Conservation (phyloP, 2,888 invertebrate species). For the Trachelus troglodyta region DNA sequence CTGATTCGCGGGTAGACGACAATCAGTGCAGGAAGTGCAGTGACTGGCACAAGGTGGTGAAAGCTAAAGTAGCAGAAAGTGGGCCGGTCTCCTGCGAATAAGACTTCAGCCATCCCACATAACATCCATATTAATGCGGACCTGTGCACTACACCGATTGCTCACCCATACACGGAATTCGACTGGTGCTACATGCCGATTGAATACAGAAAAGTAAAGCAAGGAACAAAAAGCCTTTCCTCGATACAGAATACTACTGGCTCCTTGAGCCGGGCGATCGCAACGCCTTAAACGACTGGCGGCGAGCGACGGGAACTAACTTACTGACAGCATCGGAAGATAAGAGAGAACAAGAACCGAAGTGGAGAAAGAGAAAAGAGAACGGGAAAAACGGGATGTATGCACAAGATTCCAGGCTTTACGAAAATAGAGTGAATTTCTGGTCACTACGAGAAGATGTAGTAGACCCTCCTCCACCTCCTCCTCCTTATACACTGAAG, state of each 20-base stretch:
- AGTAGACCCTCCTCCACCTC: not conserved
- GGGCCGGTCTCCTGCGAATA: slow-evolving; percentile 44
- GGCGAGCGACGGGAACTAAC: not conserved
- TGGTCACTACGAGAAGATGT: not conserved
- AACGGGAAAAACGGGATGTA: not conserved
- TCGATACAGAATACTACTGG: not conserved
- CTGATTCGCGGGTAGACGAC: slow-evolving; percentile 44
- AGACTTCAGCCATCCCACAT: slow-evolving; percentile 48
- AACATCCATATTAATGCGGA: slow-evolving; percentile 40
- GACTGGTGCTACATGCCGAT: not conserved
- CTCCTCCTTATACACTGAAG: not conserved
- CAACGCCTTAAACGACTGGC: not conserved
- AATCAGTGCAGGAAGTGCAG: slow-evolving; percentile 65
- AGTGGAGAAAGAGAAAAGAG: not conserved
- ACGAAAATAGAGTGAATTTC: not conserved
- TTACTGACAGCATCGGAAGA: not conserved
- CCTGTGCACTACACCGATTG: not conserved
- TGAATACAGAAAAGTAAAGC: not conserved
- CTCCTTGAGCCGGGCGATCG: not conserved
- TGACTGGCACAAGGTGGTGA: slow-evolving; percentile 61
- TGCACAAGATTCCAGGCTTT: not conserved
- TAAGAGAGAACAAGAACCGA: not conserved
- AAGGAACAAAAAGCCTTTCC: not conserved
- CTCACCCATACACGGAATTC: not conserved
- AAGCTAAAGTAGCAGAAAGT: slow-evolving; percentile 59